Conservation (phyloP, 2,113 vertebrate species). For the Mustelus asterias region DNA sequence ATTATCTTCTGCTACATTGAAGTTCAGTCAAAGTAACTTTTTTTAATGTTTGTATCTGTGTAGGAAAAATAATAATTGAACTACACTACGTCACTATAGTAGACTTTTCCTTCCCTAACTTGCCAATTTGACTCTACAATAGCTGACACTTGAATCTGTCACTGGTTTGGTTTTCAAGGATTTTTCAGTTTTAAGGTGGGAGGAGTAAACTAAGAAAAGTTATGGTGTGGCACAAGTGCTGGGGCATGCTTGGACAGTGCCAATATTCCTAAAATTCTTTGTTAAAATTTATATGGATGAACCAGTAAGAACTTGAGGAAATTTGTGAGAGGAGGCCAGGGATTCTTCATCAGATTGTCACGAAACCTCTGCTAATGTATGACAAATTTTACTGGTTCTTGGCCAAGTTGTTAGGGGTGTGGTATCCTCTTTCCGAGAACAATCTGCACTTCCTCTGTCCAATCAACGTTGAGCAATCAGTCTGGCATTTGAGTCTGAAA, state of each 20-base stretch:
- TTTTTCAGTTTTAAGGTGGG: neutral
- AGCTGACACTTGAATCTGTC: neutral
- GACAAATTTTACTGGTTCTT: neutral
- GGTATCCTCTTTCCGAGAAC: neutral
- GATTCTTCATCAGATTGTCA: neutral
- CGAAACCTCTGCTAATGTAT: neutral
- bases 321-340: neutral
- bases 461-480: neutral
- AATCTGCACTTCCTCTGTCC: constrained; percentile 10
- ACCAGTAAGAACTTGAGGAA: neutral
- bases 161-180: neutral
- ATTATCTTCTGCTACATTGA: neutral
- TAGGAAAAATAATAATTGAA: neutral
- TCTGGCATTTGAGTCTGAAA: neutral
- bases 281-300: neutral
- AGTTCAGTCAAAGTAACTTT: neutral
- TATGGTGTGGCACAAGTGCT: neutral
- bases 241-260: neutral
- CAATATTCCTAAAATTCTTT: neutral
- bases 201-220: neutral
- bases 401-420: neutral
- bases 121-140: neutral
- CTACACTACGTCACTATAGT: neutral
- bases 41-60: neutral
- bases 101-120: neutral